Evolutionary conservation across 1,140 invertebrate species (phyloP).

Genomic region (Cyclargus thomasi): DNA sequence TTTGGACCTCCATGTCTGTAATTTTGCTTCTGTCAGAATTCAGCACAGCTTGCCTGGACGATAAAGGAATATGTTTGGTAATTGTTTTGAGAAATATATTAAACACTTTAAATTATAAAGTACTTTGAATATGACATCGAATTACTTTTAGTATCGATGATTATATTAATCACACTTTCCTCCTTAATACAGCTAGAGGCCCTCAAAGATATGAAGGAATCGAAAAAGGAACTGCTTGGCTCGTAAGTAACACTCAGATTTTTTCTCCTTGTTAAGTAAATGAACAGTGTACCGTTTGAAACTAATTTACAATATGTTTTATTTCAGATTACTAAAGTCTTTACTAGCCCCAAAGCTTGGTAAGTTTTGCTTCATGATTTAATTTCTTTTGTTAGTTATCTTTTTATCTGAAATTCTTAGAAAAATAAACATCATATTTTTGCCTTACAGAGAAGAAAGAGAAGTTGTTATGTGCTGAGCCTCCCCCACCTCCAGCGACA

Average conservation of each 20-base stretch:
- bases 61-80: slow-evolving; percentile 61
- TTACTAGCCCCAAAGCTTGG: slow-evolving; percentile 43
- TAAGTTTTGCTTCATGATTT: slow-evolving; percentile 27
- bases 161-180: slow-evolving; percentile 10
- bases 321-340: slow-evolving; percentile 57
- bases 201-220: slow-evolving; percentile 60
- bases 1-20: slow-evolving; percentile 51
- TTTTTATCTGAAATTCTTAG: too few relatives aligned
- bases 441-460: slow-evolving; percentile 49
- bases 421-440: too few relatives aligned
- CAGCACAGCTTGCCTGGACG: slow-evolving; percentile 40
- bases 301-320: slow-evolving; percentile 9
- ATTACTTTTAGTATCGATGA: background rate
- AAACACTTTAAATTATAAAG: too few relatives aligned
- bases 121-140: too few relatives aligned
- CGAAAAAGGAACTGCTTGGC: slow-evolving; percentile 50
- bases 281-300: too few relatives aligned
- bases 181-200: slow-evolving; percentile 51
- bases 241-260: slow-evolving; percentile 43
- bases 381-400: too few relatives aligned
- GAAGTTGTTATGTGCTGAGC: slow-evolving; percentile 21
- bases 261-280: too few relatives aligned
- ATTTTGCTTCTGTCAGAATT: slow-evolving; percentile 38
- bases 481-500: slow-evolving; percentile 42
- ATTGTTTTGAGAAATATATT: slow-evolving; percentile 14